Evolutionary conservation across 2,797 vertebrate genomes (phyloP).

Genomic region (Myotis daubentonii): DNA sequence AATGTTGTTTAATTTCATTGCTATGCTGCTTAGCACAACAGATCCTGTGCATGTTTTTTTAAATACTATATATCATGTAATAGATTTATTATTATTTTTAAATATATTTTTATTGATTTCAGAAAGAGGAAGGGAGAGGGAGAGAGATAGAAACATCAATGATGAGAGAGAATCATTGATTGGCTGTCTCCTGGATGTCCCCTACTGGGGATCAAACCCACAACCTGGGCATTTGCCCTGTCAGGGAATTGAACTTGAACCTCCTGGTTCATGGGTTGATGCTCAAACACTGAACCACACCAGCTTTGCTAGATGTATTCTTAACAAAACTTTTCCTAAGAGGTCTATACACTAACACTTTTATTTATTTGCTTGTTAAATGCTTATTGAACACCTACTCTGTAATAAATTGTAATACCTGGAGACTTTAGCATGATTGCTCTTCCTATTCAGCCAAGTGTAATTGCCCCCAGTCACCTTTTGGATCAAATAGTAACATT

Average conservation of each 20-base stretch:
- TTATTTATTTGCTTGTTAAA: not conserved
- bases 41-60: not conserved
- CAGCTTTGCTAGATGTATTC: not conserved
- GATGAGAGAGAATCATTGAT: not conserved
- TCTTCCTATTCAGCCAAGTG: not conserved
- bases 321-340: not conserved
- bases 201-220: too few relatives aligned
- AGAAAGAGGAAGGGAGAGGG: not conserved
- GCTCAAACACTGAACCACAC: too few relatives aligned
- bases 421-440: not conserved
- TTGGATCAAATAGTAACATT: not conserved
- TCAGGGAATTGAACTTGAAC: too few relatives aligned
- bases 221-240: too few relatives aligned
- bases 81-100: not conserved
- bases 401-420: not conserved
- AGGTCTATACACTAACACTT: not conserved
- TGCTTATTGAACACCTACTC: not conserved
- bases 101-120: not conserved
- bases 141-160: not conserved
- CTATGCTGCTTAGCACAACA: not conserved
- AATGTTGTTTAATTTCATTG: not conserved
- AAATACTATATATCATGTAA: not conserved
- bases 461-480: not conserved
- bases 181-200: too few relatives aligned
- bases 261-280: too few relatives aligned